These are phyloP conservation scores for Urosaurus nigricauda DNA, from an alignment of 2,797 vertebrate genomes.

Conservation along the genomic window DNA sequence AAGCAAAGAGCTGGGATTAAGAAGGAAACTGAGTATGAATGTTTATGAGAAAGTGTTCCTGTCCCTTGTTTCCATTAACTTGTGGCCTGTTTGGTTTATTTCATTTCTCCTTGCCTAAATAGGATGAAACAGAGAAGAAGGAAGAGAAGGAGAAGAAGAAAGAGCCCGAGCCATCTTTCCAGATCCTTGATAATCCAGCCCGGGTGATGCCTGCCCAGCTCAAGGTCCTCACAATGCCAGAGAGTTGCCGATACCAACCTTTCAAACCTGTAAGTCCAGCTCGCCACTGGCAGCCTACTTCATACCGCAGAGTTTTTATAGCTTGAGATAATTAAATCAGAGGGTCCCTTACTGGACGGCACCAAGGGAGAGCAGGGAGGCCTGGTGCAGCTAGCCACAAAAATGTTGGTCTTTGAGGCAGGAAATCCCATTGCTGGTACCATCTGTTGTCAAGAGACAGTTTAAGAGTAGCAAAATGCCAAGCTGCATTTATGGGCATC, in stretches of 20 bases:
- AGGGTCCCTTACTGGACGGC: too few relatives aligned
- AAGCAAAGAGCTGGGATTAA: too few relatives aligned
- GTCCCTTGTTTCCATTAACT: background rate
- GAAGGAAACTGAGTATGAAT: background rate
- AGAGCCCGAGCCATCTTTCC: slow-evolving; percentile 95
- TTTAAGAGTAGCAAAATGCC: background rate
- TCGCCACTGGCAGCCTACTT: background rate
- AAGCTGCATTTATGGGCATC: background rate
- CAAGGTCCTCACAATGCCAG: slow-evolving; percentile 95
- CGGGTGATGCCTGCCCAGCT: slow-evolving; percentile 97
- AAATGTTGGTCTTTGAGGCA: background rate
- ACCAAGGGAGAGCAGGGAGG: too few relatives aligned
- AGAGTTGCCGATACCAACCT: slow-evolving; percentile 95
- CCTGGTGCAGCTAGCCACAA: background rate
- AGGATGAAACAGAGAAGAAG: slow-evolving; percentile 88
- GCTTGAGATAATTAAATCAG: too few relatives aligned
- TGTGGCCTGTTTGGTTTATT: too few relatives aligned
- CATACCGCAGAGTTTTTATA: too few relatives aligned
- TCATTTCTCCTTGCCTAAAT: background rate
- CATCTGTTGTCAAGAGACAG: background rate
- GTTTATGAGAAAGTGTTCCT: too few relatives aligned
- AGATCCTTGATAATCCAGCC: slow-evolving; percentile 95
- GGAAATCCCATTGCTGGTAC: background rate
- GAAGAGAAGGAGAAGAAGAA: slow-evolving; percentile 99
- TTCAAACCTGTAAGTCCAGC: slow-evolving; percentile 92